Evolutionary conservation across 2,888 invertebrate species (phyloP), one percentile per base, ranked within the genome.

Genomic region (Toxonevra muliebris): DNA sequence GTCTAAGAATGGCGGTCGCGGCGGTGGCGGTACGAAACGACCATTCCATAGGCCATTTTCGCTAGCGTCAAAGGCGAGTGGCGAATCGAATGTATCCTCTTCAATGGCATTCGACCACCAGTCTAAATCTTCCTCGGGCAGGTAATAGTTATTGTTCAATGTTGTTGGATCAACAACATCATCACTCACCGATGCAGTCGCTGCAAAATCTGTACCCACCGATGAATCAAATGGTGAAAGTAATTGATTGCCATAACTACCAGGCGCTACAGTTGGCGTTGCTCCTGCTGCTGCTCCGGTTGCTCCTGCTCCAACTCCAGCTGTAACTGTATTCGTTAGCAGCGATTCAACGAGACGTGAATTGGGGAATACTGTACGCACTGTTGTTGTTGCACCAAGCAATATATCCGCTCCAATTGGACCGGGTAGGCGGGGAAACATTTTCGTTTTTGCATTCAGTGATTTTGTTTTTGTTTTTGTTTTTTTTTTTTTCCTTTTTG

Each of bases 11-110:
- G 90, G 87, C 65, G 90, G 89, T 75, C 90, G 86, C 43, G 91
- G 91, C 68, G 91, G 91, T 70, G 91, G 91, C 72, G 90, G 90
- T 75, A 91, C 88, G 82, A 90, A 90, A 76, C 87, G 81, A 66
- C 85, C 85, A 76, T 85, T 85, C 84, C 85, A 85, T 62, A 86
- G 77, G 13, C 85, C 85, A 74, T 83, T 82, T 74, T 85, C 85
- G 77, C 85, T 85, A 73, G 83, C 83, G 76, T 85, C 85, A 76
- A 86, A 85, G 65, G 85, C 83, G 78, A 85, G 75, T 74, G 85
- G 85, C 71, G 85, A 85, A 66, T 84, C 83, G 76, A 84, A 85
- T 70, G 85, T 82, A 77, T 85, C 85, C 79, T 84, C 85, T 75
- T 84, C 85, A 73, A 84, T 83, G 77, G 85, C 85, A 80, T 85